These are phyloP conservation scores for Mus spretus DNA, from an alignment of 2,797 vertebrate genomes.

Conservation along the genomic window DNA sequence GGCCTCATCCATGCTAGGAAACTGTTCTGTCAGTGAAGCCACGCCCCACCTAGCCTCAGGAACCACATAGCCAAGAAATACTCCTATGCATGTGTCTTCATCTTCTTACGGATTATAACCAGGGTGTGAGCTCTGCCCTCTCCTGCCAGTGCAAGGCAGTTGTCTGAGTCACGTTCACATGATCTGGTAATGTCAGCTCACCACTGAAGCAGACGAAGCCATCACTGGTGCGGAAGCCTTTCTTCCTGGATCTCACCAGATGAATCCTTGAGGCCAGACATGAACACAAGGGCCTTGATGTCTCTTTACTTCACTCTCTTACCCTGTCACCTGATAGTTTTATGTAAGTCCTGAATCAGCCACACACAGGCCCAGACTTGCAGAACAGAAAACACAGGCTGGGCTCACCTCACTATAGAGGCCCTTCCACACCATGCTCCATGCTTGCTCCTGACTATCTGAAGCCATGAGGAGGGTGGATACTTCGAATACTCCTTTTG, in stretches of 20 bases:
- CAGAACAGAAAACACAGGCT: background rate
- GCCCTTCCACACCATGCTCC: background rate
- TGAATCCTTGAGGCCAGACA: background rate
- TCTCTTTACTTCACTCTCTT: background rate
- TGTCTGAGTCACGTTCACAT: rapidly evolving
- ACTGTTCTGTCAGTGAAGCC: background rate
- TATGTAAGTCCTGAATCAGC: rapidly evolving
- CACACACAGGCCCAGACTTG: background rate
- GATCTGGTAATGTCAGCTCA: background rate
- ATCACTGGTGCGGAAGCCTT: background rate
- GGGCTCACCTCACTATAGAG: background rate
- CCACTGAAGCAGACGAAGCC: background rate
- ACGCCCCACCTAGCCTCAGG: background rate
- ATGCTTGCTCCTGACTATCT: background rate
- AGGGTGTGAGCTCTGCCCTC: background rate
- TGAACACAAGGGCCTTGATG: background rate
- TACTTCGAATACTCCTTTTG: background rate
- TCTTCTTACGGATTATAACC: background rate
- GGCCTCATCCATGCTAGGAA: background rate
- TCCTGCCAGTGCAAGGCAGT: background rate
- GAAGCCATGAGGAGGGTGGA: background rate
- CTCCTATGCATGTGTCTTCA: background rate
- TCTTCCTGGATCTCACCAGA: background rate
- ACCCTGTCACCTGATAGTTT: background rate
- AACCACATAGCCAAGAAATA: background rate